Base-by-base conservation (phyloP, 2,113 vertebrate species). In the Seriola aureovittata region DNA sequence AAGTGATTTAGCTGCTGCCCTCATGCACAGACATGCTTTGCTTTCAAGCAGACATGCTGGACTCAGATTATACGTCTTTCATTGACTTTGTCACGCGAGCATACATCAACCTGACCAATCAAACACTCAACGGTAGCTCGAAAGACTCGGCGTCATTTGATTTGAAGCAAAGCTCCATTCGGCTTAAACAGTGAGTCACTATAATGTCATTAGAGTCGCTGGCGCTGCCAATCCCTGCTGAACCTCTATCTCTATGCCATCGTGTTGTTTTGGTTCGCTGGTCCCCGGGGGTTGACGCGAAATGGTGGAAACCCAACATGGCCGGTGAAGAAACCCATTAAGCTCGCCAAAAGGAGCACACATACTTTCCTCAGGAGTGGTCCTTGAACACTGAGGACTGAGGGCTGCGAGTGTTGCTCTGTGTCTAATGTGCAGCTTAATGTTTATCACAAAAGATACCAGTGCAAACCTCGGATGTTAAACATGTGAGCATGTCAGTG, bases 1-100 rank as follows among this genome's bases (percentile, higher is more conserved):
- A 91, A 93, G 90, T 89, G 85, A 90, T 90, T 94, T 92, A 88
- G 85, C 86, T 80, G 91, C 90, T 90, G 88, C 89, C 86, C 76
- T 85, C 64, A 16, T 75, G 82, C 80, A 14, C 79, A 50, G 65
- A 80, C 64, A 72, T 69, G 78, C 66, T 55, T 63, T 57, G 75
- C 84, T 78, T 81, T 85, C 68, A 60, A 76, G 82, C 71, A 71
- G 64, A 84, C 72, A 68, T 44, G 67, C 46, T 52, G 29, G 79
- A 81, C 68, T 72, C 38, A 58, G 55, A 19, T 78, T 71, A 62
- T 70, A 75, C 78, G 72, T 88, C 76, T 57, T 80, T 78, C 64
- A 46, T 29, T 78, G 75, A 68, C 68, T 42, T 52, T 68, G 84
- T 89, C 87, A 90, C 66, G 75, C 86, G 72, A 83, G 44, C 55